Evolutionary conservation across 2,113 vertebrate species (phyloP).

Genomic region (Panthera leo): DNA sequence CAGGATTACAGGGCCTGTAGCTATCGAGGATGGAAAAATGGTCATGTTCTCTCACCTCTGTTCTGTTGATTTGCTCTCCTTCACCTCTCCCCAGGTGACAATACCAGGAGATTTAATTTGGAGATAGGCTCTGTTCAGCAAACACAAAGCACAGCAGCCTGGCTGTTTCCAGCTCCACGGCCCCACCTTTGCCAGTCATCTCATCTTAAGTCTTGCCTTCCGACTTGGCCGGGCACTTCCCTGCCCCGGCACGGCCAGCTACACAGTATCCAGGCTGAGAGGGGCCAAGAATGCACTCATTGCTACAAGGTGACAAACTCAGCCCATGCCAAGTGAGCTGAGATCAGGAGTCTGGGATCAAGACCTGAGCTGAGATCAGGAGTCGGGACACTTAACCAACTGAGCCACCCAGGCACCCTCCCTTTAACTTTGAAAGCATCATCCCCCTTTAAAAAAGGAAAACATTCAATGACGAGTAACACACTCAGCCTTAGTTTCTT

Average conservation of each 20-base stretch:
- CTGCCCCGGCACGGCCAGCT: neutral
- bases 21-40: neutral
- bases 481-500: neutral
- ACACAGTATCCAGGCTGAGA: neutral
- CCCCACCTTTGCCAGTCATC: slow-evolving; percentile 54
- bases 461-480: neutral
- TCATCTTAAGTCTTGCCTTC: slow-evolving; percentile 69
- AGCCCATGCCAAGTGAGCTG: neutral
- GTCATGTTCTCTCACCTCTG: slow-evolving; percentile 29
- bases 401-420: neutral
- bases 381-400: too few relatives aligned
- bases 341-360: too few relatives aligned
- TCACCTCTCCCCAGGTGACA: slow-evolving; percentile 54
- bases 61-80: slow-evolving; percentile 41
- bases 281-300: neutral
- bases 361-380: too few relatives aligned
- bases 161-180: neutral
- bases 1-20: slow-evolving; percentile 14
- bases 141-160: slow-evolving; percentile 62
- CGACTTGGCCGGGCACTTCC: slow-evolving; percentile 67
- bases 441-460: neutral
- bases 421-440: neutral
- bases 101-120: slow-evolving; percentile 82
- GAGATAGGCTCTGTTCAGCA: slow-evolving; percentile 69
- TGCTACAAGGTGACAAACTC: neutral